A percentile compares a stretch with the other conserved stretches of the same genome.
phyloP scores from a whole-genome alignment of 2,113 vertebrate genomes.

The Vulpes lagopus region DNA sequence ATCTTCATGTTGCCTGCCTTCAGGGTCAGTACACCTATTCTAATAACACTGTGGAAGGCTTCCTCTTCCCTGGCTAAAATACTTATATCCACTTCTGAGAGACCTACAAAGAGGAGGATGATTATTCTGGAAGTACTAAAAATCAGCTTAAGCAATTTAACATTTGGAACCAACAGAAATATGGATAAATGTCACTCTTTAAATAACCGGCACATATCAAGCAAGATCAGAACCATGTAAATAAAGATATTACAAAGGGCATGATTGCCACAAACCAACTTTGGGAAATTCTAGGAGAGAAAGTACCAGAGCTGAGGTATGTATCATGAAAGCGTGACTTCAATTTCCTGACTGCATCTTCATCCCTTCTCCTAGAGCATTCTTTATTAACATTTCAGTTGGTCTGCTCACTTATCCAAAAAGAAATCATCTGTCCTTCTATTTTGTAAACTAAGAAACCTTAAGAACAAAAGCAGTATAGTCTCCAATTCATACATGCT shows the following conservation, averaged over 20 bases:
- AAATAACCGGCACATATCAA: slow-evolving; percentile 40
- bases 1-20: slow-evolving; percentile 15
- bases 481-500: neutral
- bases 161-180: slow-evolving; percentile 56
- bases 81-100: neutral
- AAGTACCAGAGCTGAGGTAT: neutral
- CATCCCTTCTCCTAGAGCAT: neutral
- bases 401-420: slow-evolving; percentile 6
- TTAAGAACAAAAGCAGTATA: neutral
- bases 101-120: neutral
- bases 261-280: slow-evolving; percentile 34
- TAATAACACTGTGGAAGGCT: neutral
- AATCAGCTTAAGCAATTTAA: slow-evolving; percentile 61
- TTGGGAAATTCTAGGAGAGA: slow-evolving; percentile 59
- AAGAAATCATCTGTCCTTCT: neutral
- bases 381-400: slow-evolving; percentile 50
- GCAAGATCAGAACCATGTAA: slow-evolving; percentile 52
- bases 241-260: slow-evolving; percentile 48
- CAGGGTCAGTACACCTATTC: neutral
- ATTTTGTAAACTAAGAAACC: slow-evolving; percentile 34
- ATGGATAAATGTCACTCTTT: slow-evolving; percentile 55
- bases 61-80: slow-evolving; percentile 30
- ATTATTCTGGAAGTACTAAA: slow-evolving; percentile 42
- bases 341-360: neutral
- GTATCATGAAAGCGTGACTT: slow-evolving; percentile 26